phyloP scores from a whole-genome alignment of 2,113 vertebrate genomes.

The Rhegmatorhina hoffmannsi region DNA sequence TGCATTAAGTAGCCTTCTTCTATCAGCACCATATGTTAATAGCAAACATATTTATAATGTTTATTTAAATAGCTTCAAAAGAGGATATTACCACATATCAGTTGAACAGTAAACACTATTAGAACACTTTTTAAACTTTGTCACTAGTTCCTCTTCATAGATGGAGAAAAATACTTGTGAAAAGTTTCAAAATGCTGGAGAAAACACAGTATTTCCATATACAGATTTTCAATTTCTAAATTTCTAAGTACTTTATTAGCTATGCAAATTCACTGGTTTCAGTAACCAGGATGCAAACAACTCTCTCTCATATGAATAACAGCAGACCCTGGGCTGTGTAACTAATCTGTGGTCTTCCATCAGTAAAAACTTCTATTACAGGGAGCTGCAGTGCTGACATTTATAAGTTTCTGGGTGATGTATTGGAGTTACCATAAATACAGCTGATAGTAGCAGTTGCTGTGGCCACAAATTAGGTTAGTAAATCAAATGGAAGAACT shows the following conservation, averaged over 20 bases:
- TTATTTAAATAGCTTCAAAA: constrained; percentile 48
- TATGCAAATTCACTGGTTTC: background rate
- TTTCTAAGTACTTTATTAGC: background rate
- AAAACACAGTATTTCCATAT: background rate
- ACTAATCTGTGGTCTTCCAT: constrained; percentile 15
- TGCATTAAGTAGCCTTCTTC: constrained; percentile 57
- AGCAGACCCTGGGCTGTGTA: background rate
- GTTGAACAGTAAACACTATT: constrained; percentile 25
- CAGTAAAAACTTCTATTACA: constrained; percentile 47
- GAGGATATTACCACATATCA: constrained; percentile 2
- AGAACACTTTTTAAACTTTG: background rate
- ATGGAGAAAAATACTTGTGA: background rate
- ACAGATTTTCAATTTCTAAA: background rate
- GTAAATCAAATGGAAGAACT: constrained; percentile 62
- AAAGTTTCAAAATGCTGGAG: background rate
- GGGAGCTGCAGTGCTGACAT: constrained; percentile 39
- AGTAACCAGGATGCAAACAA: background rate
- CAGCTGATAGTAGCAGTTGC: constrained; percentile 33
- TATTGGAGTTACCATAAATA: constrained; percentile 56
- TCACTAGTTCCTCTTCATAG: background rate
- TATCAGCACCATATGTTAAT: constrained; percentile 65
- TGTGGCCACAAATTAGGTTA: constrained; percentile 60
- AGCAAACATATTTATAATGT: constrained; percentile 54
- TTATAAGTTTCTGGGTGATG: constrained; percentile 51
- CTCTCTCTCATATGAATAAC: background rate